These are phyloP conservation scores for Rotaria macrura DNA, from an alignment of 2,888 invertebrate genomes.

Conservation along the genomic window DNA sequence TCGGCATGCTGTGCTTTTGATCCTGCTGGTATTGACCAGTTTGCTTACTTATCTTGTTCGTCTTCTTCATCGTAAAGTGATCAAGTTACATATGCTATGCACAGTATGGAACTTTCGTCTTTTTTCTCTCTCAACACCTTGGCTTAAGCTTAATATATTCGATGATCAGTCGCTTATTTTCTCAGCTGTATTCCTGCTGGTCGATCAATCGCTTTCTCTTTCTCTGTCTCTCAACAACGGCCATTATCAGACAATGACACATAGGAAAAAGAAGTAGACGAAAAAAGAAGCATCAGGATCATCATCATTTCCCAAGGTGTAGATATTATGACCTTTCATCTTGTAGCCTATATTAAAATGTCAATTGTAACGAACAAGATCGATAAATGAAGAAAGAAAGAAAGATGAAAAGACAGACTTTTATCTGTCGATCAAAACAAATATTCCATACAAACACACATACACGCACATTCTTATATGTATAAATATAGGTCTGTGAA, in stretches of 20 bases:
- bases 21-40: constrained; percentile 8
- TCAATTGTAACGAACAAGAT: constrained; percentile 12
- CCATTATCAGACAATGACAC: neutral
- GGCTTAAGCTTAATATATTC: neutral
- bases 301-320: neutral
- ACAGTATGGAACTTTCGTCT: constrained; percentile 15
- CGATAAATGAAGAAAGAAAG: neutral
- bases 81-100: constrained; percentile 8
- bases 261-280: neutral
- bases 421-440: neutral
- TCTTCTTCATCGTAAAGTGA: neutral
- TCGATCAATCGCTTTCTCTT: neutral
- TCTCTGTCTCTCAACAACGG: neutral
- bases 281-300: neutral
- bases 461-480: no score
- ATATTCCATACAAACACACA: neutral
- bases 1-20: constrained; percentile 12
- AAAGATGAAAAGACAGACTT: constrained; percentile 2
- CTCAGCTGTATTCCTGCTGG: constrained; percentile 8
- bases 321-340: neutral
- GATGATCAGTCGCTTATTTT: constrained; percentile 15
- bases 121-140: constrained; percentile 11
- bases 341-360: neutral
- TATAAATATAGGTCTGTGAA: no score
- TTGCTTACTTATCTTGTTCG: constrained; percentile 12